Conservation (phyloP, 1,140 invertebrate species). For the Andricus grossulariae region DNA sequence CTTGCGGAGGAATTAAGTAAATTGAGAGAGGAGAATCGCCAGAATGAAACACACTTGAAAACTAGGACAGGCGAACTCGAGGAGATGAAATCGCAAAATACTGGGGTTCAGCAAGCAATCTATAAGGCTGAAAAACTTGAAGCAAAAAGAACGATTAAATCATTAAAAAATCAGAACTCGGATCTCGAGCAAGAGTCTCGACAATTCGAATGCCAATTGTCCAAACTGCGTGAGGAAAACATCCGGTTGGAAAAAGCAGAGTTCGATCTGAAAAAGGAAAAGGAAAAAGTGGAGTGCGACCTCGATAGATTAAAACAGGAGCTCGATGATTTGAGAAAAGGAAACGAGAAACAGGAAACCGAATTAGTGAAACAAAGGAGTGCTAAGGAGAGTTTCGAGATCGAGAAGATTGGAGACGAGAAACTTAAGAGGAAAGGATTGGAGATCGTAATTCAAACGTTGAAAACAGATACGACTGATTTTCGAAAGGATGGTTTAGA, state of each 20-base stretch:
- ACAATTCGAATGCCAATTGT: background rate
- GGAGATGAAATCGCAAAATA: background rate
- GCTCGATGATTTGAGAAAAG: constrained; percentile 26
- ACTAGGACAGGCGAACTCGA: background rate
- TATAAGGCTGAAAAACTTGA: background rate
- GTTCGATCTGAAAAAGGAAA: background rate
- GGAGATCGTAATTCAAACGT: background rate
- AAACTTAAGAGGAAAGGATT: background rate
- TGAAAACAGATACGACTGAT: background rate
- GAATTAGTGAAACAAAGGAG: constrained; percentile 38
- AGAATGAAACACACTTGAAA: constrained; percentile 34
- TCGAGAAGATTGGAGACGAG: constrained; percentile 10
- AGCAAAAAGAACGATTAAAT: constrained; percentile 21
- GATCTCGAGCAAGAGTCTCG: constrained; percentile 21
- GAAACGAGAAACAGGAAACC: constrained; percentile 29
- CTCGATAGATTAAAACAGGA: constrained; percentile 25
- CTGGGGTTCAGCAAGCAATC: background rate
- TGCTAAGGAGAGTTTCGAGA: constrained; percentile 13
- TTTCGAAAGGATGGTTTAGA: too few species aligned
- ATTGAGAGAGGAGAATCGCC: constrained; percentile 41
- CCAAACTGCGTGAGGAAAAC: constrained; percentile 32
- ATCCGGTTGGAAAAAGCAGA: constrained; percentile 34
- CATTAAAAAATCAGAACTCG: background rate
- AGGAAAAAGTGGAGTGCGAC: constrained; percentile 11
- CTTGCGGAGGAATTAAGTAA: constrained; percentile 49